phyloP scores from a whole-genome alignment of 2,888 invertebrate species.

The Drosophila kambysellisi region DNA sequence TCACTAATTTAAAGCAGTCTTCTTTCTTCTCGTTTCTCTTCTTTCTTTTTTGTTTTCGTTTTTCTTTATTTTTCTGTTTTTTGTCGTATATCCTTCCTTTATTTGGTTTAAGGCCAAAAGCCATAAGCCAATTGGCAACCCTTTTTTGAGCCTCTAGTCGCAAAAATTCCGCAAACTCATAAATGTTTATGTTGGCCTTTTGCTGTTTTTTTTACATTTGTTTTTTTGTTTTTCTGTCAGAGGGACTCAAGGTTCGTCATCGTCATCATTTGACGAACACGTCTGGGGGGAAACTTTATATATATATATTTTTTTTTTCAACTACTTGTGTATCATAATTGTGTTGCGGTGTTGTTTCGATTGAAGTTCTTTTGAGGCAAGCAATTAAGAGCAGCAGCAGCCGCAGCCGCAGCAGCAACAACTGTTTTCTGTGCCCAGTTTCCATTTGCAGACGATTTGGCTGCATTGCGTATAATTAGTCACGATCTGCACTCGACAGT shows the following conservation, averaged over 20 bases:
- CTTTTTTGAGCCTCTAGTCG: conserved; percentile 51
- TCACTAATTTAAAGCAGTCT: conserved; percentile 73
- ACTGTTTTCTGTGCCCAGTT: conserved; percentile 15
- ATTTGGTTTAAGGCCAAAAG: conserved; percentile 2
- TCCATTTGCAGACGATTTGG: conserved; percentile 54
- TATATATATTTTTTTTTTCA: conserved; percentile 9
- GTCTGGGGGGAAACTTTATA: conserved; percentile 32
- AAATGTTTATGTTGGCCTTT: conserved; percentile 63
- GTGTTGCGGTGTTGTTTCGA: conserved; percentile 13
- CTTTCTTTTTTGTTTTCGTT: background rate
- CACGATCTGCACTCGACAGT: conserved; percentile 52
- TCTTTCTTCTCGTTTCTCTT: conserved; percentile 6
- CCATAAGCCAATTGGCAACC: conserved; percentile 34
- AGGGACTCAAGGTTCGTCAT: conserved; percentile 61
- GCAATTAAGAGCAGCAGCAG: conserved; percentile 22
- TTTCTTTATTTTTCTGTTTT: conserved; percentile 2
- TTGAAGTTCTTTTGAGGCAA: conserved; percentile 5
- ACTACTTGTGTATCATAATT: conserved; percentile 39
- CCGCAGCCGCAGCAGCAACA: conserved; percentile 24
- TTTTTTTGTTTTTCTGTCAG: background rate
- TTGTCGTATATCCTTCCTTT: conserved; percentile 6
- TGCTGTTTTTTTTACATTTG: no score
- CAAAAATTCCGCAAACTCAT: conserved; percentile 76
- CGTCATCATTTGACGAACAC: conserved; percentile 62
- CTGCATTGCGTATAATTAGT: conserved; percentile 65